Conservation (phyloP, 2,888 invertebrate genomes). For the Iselma pallidipennis region DNA sequence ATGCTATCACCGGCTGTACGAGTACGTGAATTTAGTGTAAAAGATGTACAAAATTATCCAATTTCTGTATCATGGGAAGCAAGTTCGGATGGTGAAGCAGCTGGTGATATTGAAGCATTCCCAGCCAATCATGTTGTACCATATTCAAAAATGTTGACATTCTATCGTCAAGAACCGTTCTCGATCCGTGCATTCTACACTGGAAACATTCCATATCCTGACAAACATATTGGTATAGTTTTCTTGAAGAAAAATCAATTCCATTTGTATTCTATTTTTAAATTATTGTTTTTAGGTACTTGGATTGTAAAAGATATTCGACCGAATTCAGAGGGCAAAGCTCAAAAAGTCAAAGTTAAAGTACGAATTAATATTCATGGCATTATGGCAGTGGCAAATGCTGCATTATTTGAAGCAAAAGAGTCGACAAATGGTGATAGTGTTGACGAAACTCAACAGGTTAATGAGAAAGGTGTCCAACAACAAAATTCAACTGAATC, state of each 20-base stretch:
- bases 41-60: constrained; percentile 90
- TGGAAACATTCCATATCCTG: constrained; percentile 74
- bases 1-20: constrained; percentile 97
- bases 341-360: constrained; percentile 96
- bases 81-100: constrained; percentile 60
- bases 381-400: constrained; percentile 84
- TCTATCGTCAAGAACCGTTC: constrained; percentile 89
- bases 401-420: constrained; percentile 80
- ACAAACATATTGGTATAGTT: constrained; percentile 77
- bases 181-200: constrained; percentile 83
- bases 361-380: constrained; percentile 94
- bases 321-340: constrained; percentile 85
- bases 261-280: too few species aligned
- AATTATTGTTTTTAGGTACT: constrained; percentile 60
- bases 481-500: constrained; percentile 23
- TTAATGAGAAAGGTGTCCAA: constrained; percentile 58
- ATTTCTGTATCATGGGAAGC: constrained; percentile 83
- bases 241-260: neutral
- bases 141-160: constrained; percentile 91
- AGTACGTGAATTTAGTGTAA: constrained; percentile 93
- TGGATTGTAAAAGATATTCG: constrained; percentile 83
- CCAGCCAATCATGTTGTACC: constrained; percentile 88
- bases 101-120: constrained; percentile 90
- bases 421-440: constrained; percentile 54
- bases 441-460: constrained; percentile 40